phyloP scores from a whole-genome alignment of 2,113 vertebrate species.

The Bubo blakistoni region DNA sequence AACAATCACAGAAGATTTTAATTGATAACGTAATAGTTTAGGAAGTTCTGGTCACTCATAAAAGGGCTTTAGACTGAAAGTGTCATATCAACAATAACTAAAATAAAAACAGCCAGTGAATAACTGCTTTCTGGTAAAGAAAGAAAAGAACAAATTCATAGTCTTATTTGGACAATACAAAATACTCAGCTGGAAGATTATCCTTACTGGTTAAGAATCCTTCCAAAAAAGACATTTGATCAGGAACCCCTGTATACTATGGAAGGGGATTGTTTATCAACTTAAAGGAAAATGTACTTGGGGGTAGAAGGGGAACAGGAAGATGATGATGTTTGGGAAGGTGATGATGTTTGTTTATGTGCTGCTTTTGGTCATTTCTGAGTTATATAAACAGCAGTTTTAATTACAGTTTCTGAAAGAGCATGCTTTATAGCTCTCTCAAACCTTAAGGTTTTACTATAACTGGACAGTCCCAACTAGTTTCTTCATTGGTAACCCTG shows the following conservation, averaged over 20 bases:
- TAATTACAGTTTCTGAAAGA: not conserved
- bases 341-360: not conserved
- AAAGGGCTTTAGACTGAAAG: not conserved
- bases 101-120: not conserved
- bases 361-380: not conserved
- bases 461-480: not conserved
- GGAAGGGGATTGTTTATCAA: not conserved
- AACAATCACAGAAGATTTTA: not conserved
- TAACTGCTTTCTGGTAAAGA: not conserved
- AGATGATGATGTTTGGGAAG: not conserved
- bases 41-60: not conserved
- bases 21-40: not conserved
- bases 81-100: not conserved
- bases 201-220: not conserved
- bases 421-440: not conserved
- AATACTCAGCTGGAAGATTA: not conserved
- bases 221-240: not conserved
- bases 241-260: not conserved
- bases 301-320: not conserved
- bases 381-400: not conserved
- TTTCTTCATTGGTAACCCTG: not conserved
- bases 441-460: not conserved
- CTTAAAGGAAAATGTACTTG: not conserved
- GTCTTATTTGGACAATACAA: not conserved
- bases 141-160: not conserved